Evolutionary conservation across 2,797 vertebrate species (phyloP).

Genomic region (Acanthurus leucopareius): DNA sequence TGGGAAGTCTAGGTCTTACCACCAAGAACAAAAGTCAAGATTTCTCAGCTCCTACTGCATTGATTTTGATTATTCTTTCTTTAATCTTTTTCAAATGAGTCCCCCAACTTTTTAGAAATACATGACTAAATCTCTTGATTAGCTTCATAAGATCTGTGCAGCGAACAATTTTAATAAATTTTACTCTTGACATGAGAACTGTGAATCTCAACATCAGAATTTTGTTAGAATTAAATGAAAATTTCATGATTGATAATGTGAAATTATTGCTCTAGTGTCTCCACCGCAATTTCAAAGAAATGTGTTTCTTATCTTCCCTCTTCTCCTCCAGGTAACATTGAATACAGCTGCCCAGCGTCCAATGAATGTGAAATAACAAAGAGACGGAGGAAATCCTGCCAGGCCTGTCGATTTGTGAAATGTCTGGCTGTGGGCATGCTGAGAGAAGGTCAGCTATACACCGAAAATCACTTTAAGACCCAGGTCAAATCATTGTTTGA

Average conservation of each 20-base stretch:
- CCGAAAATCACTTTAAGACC: conserved; percentile 30
- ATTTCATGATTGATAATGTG: neutral
- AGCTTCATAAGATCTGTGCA: neutral
- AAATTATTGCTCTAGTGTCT: neutral
- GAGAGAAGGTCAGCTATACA: conserved; percentile 93
- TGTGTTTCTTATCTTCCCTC: neutral
- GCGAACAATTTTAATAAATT: neutral
- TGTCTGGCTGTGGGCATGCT: conserved; percentile 98
- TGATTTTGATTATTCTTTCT: neutral
- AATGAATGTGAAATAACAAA: conserved; percentile 99
- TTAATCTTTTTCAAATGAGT: neutral
- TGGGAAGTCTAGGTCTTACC: neutral
- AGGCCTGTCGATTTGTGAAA: conserved; percentile 98
- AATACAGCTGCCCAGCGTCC: conserved; percentile 97
- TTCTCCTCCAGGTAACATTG: conserved; percentile 91
- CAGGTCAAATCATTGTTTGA: conserved; percentile 35
- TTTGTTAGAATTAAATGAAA: neutral
- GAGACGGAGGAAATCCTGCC: conserved; percentile 97
- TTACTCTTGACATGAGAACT: neutral
- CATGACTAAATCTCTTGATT: neutral
- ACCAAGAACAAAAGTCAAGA: neutral
- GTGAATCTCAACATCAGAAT: neutral
- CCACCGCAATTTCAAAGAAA: neutral
- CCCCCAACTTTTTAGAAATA: neutral
- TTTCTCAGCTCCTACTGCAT: neutral